A percentile compares a stretch with the other conserved stretches of the same genome.
These are phyloP conservation scores for Cotesia typhae DNA, from an alignment of 1,140 invertebrate species.

Conservation along the genomic window DNA sequence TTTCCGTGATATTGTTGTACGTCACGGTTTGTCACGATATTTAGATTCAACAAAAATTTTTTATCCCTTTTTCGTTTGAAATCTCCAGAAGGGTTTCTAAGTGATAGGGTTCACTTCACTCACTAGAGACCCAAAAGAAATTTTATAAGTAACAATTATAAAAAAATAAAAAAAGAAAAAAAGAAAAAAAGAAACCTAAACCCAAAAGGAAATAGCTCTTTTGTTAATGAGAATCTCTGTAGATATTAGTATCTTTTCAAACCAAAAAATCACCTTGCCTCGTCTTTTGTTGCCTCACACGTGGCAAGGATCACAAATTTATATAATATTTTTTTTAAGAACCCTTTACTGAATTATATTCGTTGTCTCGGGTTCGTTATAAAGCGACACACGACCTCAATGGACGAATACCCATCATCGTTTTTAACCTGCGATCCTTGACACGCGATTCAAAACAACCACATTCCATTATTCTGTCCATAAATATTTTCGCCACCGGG, in stretches of 20 bases:
- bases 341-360: slow-evolving; percentile 26
- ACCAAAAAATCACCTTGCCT: slow-evolving; percentile 56
- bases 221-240: not conserved
- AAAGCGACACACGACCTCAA: slow-evolving; percentile 51
- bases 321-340: slow-evolving; percentile 26
- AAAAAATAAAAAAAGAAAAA: slow-evolving; percentile 12
- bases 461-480: slow-evolving; percentile 22
- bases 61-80: not conserved
- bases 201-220: not conserved
- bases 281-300: slow-evolving; percentile 60
- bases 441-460: slow-evolving; percentile 45
- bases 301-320: slow-evolving; percentile 50
- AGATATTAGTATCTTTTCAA: slow-evolving; percentile 34
- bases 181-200: slow-evolving; percentile 4
- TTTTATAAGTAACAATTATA: slow-evolving; percentile 29
- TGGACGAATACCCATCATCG: slow-evolving; percentile 37
- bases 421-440: slow-evolving; percentile 47
- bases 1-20: not conserved
- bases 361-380: slow-evolving; percentile 18
- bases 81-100: not conserved
- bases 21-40: no score
- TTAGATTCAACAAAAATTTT: no score
- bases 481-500: slow-evolving; percentile 31
- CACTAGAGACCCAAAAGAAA: not conserved
- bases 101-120: not conserved